Conservation (phyloP, 1,140 invertebrate genomes). For the Nomia melanderi region DNA sequence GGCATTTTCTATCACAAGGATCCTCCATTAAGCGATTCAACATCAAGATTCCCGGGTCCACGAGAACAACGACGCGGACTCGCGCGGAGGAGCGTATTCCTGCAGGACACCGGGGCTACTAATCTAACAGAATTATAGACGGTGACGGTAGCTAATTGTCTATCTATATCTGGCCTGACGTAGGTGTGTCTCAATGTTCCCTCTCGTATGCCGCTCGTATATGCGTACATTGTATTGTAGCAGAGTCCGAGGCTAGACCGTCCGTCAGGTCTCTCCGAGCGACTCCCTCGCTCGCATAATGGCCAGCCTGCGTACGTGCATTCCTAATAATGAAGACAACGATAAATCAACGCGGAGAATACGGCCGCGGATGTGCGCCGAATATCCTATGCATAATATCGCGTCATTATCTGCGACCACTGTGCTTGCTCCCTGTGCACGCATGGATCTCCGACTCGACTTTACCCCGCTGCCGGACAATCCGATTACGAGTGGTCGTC, state of each 20-base stretch:
- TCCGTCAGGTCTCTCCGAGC: constrained; percentile 60
- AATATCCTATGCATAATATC: constrained; percentile 82
- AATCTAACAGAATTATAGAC: constrained; percentile 73
- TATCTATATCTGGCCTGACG: constrained; percentile 77
- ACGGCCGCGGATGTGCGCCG: constrained; percentile 80
- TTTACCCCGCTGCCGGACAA: constrained; percentile 45
- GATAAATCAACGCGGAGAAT: constrained; percentile 81
- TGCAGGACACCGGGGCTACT: constrained; percentile 68
- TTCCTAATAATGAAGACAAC: constrained; percentile 82
- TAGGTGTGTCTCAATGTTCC: constrained; percentile 79
- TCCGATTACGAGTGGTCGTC: constrained; percentile 49
- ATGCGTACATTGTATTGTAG: constrained; percentile 75
- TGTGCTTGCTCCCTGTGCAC: constrained; percentile 44
- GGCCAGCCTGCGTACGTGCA: constrained; percentile 76
- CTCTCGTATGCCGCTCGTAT: constrained; percentile 71
- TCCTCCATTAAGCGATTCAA: constrained; percentile 17
- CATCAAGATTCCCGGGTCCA: constrained; percentile 50
- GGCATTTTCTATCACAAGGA: constrained; percentile 8
- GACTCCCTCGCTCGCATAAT: constrained; percentile 75
- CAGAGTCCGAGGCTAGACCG: constrained; percentile 63
- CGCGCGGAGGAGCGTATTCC: constrained; percentile 63
- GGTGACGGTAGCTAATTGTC: constrained; percentile 79
- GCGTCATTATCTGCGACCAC: constrained; percentile 76
- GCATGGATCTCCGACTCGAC: constrained; percentile 53
- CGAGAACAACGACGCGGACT: constrained; percentile 56